Evolutionary conservation across 2,113 vertebrate genomes (phyloP).

Genomic region (Chloroceryle aenea): DNA sequence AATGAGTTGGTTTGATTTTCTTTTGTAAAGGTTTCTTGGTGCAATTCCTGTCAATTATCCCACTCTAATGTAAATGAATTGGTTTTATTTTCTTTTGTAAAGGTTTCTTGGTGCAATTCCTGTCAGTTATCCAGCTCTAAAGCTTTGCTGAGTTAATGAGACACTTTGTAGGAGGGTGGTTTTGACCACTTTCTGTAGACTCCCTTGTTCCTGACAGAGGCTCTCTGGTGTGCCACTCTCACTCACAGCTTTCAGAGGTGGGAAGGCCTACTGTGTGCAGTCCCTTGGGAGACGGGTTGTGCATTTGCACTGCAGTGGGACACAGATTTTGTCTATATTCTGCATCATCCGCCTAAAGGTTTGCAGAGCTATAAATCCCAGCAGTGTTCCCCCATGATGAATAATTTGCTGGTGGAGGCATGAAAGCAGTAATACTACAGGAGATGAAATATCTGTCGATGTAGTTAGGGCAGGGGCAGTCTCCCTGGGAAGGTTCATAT

Average conservation of each 20-base stretch:
- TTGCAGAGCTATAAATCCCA: not conserved
- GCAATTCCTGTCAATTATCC: slow-evolving; percentile 36
- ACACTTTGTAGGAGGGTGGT: not conserved
- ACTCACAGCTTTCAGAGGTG: not conserved
- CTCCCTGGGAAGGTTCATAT: not conserved
- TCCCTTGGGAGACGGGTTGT: not conserved
- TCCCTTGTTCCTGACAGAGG: not conserved
- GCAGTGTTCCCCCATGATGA: not conserved
- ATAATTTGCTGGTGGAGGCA: not conserved
- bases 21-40: slow-evolving; percentile 41
- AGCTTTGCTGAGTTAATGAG: slow-evolving; percentile 36
- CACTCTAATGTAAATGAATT: slow-evolving; percentile 22
- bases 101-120: slow-evolving; percentile 30
- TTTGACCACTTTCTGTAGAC: not conserved
- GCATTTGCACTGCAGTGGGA: not conserved
- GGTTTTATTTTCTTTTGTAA: slow-evolving; percentile 33
- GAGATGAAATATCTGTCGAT: not conserved
- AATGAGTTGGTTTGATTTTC: slow-evolving; percentile 20
- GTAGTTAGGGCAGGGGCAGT: not conserved
- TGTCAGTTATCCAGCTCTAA: slow-evolving; percentile 7
- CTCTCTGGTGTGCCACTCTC: not conserved
- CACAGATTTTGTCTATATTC: not conserved
- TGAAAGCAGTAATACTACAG: not conserved
- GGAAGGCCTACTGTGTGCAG: not conserved
- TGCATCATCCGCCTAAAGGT: not conserved